phyloP scores from a whole-genome alignment of 2,113 vertebrate species.

The Zosterops borbonicus region DNA sequence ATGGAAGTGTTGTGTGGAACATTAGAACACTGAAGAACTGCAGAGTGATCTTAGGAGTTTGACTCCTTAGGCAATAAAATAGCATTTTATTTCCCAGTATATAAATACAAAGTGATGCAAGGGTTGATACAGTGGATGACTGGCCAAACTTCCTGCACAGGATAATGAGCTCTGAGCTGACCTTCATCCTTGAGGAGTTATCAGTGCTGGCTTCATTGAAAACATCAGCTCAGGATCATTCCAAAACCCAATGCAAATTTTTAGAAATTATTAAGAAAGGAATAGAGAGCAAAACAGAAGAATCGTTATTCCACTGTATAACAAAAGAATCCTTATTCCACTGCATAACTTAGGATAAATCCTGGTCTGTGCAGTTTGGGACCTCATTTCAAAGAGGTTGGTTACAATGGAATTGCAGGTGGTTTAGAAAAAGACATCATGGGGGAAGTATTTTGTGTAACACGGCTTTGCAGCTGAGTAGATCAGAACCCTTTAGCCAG shows the following conservation, averaged over 20 bases:
- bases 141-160: not conserved
- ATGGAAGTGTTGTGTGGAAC: not conserved
- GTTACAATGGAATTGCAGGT: not conserved
- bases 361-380: not conserved
- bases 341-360: not conserved
- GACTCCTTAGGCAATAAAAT: not conserved
- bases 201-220: not conserved
- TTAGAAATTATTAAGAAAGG: not conserved
- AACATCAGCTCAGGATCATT: not conserved
- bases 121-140: not conserved
- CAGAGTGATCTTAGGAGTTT: not conserved
- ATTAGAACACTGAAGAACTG: not conserved
- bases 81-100: not conserved
- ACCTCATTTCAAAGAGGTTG: not conserved
- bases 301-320: not conserved
- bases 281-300: not conserved
- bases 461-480: not conserved
- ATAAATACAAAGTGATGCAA: not conserved
- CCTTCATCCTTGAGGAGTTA: not conserved
- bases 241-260: not conserved
- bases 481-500: not conserved
- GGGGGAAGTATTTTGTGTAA: not conserved
- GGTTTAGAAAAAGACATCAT: not conserved
- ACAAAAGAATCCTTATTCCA: not conserved
- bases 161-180: not conserved